Conservation (phyloP, 2,888 invertebrate genomes). For the Glaucopsyche alexis region DNA sequence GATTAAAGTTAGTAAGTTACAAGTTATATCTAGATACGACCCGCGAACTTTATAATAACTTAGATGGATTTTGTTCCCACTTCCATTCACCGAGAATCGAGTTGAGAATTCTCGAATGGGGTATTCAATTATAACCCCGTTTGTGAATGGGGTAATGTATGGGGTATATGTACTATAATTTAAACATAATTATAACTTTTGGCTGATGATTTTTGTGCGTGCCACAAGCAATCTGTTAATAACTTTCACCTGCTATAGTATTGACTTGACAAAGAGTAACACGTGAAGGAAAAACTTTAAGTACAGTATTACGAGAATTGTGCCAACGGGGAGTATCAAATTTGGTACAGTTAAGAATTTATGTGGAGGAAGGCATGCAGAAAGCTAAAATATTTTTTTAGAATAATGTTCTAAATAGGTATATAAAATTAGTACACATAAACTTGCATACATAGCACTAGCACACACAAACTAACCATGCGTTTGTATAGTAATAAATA, state of each 20-base stretch:
- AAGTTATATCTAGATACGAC: conserved; percentile 1
- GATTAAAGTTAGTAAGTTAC: neutral
- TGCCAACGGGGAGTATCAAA: too few relatives aligned
- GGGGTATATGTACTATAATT: neutral
- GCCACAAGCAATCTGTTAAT: neutral
- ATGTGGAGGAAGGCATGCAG: neutral
- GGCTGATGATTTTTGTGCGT: neutral
- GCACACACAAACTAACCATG: too few relatives aligned
- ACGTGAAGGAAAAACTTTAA: too few relatives aligned
- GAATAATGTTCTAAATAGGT: too few relatives aligned
- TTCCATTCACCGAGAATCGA: neutral
- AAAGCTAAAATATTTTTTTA: too few relatives aligned
- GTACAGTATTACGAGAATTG: too few relatives aligned
- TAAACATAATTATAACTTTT: neutral
- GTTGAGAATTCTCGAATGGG: conserved; percentile 10
- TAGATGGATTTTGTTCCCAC: conserved; percentile 10
- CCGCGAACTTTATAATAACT: conserved; percentile 23
- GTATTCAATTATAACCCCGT: conserved; percentile 9
- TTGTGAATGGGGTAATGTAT: neutral
- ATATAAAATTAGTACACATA: too few relatives aligned
- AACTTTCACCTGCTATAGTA: neutral
- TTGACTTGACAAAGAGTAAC: neutral
- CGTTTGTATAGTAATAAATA: too few relatives aligned
- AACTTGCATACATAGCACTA: too few relatives aligned
- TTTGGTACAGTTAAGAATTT: too few relatives aligned